A percentile compares a stretch with the other conserved stretches of the same genome.
Evolutionary conservation across 1,140 invertebrate species (phyloP).

Genomic region (Microplitis demolitor): DNA sequence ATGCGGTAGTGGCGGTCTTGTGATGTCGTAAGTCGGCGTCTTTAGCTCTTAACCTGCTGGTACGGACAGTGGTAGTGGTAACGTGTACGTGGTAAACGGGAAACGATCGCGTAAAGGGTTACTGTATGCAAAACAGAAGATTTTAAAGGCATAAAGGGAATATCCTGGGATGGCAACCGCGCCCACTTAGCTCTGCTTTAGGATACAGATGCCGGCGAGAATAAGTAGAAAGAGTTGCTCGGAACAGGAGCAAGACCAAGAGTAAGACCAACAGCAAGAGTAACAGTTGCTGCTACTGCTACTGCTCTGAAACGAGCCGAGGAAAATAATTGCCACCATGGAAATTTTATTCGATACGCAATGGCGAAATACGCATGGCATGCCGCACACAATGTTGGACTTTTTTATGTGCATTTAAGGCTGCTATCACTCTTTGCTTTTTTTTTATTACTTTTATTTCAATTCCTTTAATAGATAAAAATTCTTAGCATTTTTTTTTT

Average conservation of each 20-base stretch:
- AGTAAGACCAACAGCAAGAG: too few relatives aligned
- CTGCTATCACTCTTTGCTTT: neutral
- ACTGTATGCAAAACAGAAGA: slow-evolving; percentile 27
- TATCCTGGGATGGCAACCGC: slow-evolving; percentile 19
- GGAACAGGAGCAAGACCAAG: too few relatives aligned
- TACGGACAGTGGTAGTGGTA: neutral
- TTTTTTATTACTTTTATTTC: too few relatives aligned
- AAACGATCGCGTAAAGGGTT: neutral
- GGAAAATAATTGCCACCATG: slow-evolving; percentile 22
- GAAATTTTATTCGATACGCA: slow-evolving; percentile 9
- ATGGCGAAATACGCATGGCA: neutral
- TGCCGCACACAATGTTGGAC: neutral
- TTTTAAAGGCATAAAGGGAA: slow-evolving; percentile 29
- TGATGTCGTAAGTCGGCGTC: slow-evolving; percentile 14
- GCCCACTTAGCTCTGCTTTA: slow-evolving; percentile 31
- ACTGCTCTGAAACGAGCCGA: neutral
- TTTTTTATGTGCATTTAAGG: slow-evolving; percentile 30
- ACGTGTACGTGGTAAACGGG: too few relatives aligned
- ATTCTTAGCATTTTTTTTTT: too few relatives aligned
- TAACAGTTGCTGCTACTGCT: too few relatives aligned
- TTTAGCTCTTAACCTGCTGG: slow-evolving; percentile 23
- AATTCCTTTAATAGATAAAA: too few relatives aligned
- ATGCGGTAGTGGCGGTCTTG: neutral
- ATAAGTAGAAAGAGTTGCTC: too few relatives aligned
- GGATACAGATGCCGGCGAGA: slow-evolving; percentile 3